Conservation (phyloP, 2,797 vertebrate species). For the Meda fulgida region DNA sequence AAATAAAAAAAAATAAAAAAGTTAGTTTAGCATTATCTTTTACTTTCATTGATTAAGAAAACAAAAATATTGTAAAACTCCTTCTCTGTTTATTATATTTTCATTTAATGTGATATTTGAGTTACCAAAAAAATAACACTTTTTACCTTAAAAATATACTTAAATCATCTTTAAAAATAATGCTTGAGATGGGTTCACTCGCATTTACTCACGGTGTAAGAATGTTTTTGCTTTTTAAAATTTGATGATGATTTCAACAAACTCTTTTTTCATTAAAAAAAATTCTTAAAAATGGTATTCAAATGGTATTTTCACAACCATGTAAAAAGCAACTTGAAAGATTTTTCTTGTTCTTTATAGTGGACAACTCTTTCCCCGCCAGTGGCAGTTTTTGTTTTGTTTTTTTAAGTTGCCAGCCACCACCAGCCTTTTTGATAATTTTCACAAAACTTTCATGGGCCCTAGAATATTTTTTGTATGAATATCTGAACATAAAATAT, state of each 20-base stretch:
- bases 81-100: neutral
- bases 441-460: no score
- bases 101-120: no score
- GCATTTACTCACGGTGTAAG: neutral
- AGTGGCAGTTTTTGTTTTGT: neutral
- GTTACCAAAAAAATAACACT: no score
- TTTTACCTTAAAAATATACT: no score
- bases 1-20: neutral
- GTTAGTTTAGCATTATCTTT: no score
- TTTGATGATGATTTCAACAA: neutral
- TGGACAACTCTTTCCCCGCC: no score
- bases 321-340: neutral
- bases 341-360: no score
- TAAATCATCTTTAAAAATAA: no score
- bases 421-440: neutral
- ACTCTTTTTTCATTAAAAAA: no score
- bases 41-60: no score
- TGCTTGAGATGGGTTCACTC: neutral
- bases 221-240: neutral
- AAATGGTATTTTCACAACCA: neutral
- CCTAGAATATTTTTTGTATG: neutral
- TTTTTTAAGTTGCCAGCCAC: no score
- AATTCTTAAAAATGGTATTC: no score
- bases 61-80: neutral
- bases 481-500: neutral